Conservation (phyloP, 2,797 vertebrate species). For the Tapirus indicus region DNA sequence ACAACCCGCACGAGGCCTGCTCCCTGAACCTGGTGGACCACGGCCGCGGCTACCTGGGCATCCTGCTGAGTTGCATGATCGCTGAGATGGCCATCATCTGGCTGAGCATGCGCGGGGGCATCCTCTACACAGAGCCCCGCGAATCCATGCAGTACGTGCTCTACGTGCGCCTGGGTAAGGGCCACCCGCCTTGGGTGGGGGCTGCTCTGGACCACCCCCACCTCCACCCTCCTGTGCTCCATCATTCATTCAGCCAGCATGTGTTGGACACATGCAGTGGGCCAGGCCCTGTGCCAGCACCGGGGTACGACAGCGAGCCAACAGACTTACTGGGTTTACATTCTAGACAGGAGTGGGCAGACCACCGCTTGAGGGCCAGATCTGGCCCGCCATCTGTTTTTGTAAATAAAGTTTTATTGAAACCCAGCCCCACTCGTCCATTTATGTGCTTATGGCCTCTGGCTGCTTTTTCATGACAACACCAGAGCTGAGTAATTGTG, state of each 20-base stretch:
- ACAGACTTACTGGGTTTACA: background rate
- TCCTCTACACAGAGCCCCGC: constrained; percentile 98
- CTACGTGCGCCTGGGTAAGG: constrained; percentile 98
- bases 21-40: constrained; percentile 98
- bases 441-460: accelerated
- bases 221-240: background rate
- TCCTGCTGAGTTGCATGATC: constrained; percentile 98
- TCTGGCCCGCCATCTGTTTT: background rate
- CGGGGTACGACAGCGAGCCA: accelerated
- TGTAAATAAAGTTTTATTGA: constrained; percentile 10
- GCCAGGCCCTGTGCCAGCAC: background rate
- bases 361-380: background rate
- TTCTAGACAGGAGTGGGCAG: background rate
- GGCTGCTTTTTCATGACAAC: background rate
- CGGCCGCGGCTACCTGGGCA: constrained; percentile 98
- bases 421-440: background rate
- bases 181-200: constrained; percentile 12
- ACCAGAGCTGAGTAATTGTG: background rate
- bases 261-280: background rate
- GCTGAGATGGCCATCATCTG: constrained; percentile 99
- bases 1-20: constrained; percentile 95
- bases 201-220: background rate
- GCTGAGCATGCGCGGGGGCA: constrained; percentile 99
- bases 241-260: accelerated
- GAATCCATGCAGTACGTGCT: constrained; percentile 99